Percentiles rank a stretch among this genome's conserved stretches.
phyloP scores from a whole-genome alignment of 2,113 vertebrate species.

The Turnix velox region DNA sequence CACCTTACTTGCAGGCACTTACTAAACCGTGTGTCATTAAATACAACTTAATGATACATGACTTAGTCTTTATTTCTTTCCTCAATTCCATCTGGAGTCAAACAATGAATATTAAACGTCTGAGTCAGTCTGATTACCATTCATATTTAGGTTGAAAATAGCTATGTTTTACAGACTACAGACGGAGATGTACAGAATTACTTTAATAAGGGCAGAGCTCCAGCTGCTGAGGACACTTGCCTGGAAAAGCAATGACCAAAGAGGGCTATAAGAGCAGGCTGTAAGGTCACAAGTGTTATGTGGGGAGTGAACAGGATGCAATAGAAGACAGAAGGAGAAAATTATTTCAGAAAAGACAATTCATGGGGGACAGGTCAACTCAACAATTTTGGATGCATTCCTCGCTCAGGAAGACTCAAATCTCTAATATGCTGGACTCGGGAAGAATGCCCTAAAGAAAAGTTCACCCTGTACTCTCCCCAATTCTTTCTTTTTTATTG shows the following conservation, averaged over 20 bases:
- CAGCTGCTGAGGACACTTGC: not conserved
- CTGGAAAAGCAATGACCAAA: not conserved
- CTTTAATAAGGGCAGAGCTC: not conserved
- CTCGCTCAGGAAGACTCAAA: not conserved
- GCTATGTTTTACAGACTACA: not conserved
- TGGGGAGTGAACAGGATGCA: slow-evolving; percentile 33
- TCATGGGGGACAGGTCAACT: not conserved
- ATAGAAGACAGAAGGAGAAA: slow-evolving; percentile 21
- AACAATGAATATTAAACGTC: not conserved
- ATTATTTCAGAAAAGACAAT: not conserved
- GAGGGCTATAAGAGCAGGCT: not conserved
- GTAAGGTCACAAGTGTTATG: not conserved
- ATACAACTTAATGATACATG: not conserved
- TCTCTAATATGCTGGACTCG: not conserved
- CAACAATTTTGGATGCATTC: not conserved
- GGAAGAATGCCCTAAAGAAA: not conserved
- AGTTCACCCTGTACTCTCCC: not conserved
- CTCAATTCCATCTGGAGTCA: not conserved
- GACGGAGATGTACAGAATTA: not conserved
- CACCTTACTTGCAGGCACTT: not conserved
- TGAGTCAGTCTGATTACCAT: not conserved
- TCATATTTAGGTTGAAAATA: not conserved
- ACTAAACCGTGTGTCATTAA: not conserved
- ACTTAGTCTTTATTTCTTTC: not conserved
- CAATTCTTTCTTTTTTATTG: not conserved